Evolutionary conservation across 2,797 vertebrate genomes (phyloP).

Genomic region (Scolopax bukidnonensis): DNA sequence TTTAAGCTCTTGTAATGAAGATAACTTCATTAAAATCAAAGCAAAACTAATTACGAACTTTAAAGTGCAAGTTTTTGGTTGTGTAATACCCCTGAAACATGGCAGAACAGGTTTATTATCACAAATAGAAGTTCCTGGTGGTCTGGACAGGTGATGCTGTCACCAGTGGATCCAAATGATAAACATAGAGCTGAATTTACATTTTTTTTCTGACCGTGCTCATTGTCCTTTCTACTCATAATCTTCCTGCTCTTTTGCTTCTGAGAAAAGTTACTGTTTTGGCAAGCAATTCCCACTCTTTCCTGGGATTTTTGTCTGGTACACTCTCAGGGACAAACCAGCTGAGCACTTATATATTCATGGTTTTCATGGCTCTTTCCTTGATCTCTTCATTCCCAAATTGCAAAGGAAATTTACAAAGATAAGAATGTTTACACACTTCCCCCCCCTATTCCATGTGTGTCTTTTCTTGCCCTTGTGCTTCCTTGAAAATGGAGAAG

Average conservation of each 20-base stretch:
- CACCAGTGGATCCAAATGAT: background rate
- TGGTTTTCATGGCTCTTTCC: background rate
- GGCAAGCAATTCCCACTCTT: background rate
- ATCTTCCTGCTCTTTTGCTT: background rate
- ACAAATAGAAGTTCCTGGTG: background rate
- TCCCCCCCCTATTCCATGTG: fast-evolving
- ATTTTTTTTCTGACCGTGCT: background rate
- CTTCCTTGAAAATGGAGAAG: background rate
- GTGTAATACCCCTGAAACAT: background rate
- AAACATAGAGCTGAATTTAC: background rate
- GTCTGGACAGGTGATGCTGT: background rate
- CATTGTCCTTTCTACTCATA: background rate
- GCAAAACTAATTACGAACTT: constrained; percentile 55
- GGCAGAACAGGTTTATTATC: background rate
- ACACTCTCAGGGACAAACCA: background rate
- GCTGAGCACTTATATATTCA: background rate
- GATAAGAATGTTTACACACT: background rate
- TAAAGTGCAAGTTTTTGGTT: background rate
- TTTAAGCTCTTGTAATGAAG: constrained; percentile 34
- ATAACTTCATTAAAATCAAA: constrained; percentile 64
- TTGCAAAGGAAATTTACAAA: background rate
- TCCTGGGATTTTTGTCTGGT: background rate
- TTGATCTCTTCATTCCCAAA: background rate
- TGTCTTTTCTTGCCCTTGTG: background rate
- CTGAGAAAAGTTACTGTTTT: background rate